Conservation (phyloP, 1,140 invertebrate genomes). For the Bathynomus jamesi region DNA sequence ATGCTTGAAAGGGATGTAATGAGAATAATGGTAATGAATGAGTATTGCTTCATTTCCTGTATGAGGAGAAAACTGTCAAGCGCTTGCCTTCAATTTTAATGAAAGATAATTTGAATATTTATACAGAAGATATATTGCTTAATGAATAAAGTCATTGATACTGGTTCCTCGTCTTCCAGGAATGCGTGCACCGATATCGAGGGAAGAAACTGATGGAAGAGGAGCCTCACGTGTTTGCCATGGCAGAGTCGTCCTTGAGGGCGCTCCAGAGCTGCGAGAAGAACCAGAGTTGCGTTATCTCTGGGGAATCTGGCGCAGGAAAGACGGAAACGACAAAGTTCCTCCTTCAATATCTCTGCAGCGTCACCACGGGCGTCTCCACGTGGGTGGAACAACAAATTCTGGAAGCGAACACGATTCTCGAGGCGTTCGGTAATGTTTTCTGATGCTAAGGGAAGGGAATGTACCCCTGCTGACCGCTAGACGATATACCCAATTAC, state of each 20-base stretch:
- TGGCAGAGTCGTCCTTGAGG: conserved; percentile 78
- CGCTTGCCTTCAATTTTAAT: too few species aligned
- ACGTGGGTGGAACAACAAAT: conserved; percentile 93
- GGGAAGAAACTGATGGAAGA: conserved; percentile 68
- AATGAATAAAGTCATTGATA: too few species aligned
- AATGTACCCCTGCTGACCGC: too few species aligned
- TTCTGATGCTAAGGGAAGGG: neutral
- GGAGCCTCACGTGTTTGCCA: conserved; percentile 81
- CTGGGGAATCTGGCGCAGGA: conserved; percentile 93
- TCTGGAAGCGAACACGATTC: conserved; percentile 83
- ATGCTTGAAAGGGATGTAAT: too few species aligned
- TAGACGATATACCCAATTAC: too few species aligned
- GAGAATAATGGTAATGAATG: neutral
- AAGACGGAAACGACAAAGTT: conserved; percentile 96
- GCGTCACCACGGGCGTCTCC: conserved; percentile 78
- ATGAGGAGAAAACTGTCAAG: too few species aligned
- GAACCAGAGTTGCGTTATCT: conserved; percentile 90
- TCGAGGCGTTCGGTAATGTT: conserved; percentile 80
- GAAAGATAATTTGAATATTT: too few species aligned
- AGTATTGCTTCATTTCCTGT: neutral
- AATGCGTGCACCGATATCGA: conserved; percentile 69
- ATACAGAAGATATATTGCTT: too few species aligned
- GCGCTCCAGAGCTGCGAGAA: conserved; percentile 45
- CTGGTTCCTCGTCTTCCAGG: conserved; percentile 49
- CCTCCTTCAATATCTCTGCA: conserved; percentile 88